These are phyloP conservation scores for Corbicula japonica DNA, from an alignment of 2,888 invertebrate species.

Conservation along the genomic window DNA sequence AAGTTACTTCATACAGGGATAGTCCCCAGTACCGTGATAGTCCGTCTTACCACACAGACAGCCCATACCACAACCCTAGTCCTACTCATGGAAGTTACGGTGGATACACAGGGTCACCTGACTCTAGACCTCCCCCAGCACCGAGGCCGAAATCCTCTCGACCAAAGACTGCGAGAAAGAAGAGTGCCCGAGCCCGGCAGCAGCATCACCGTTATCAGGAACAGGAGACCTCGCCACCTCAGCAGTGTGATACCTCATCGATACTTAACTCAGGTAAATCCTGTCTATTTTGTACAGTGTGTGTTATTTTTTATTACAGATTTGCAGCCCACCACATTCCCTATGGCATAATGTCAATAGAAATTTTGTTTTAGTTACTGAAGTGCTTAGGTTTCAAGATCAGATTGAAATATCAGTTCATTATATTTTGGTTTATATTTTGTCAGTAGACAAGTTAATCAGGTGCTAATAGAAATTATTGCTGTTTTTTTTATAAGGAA, in stretches of 20 bases:
- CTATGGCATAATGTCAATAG: too few relatives aligned
- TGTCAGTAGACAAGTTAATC: too few relatives aligned
- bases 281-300: too few relatives aligned
- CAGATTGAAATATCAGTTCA: too few relatives aligned
- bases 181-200: constrained; percentile 57
- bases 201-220: constrained; percentile 51
- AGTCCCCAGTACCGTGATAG: constrained; percentile 49
- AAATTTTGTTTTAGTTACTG: too few relatives aligned
- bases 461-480: too few relatives aligned
- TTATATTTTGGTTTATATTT: too few relatives aligned
- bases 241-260: constrained; percentile 58
- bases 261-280: constrained; percentile 56
- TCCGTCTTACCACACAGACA: constrained; percentile 40
- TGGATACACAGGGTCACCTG: constrained; percentile 42
- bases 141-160: constrained; percentile 66
- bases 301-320: too few relatives aligned
- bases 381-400: too few relatives aligned
- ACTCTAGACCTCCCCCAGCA: constrained; percentile 50
- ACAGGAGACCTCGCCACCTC: constrained; percentile 58
- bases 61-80: constrained; percentile 39
- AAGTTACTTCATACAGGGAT: constrained; percentile 12
- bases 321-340: too few relatives aligned
- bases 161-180: constrained; percentile 62
- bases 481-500: too few relatives aligned
- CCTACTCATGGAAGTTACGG: constrained; percentile 20